Percentiles rank a stretch among this genome's conserved stretches.
phyloP scores from a whole-genome alignment of 2,797 vertebrate species.

The Trichosurus vulpecula region DNA sequence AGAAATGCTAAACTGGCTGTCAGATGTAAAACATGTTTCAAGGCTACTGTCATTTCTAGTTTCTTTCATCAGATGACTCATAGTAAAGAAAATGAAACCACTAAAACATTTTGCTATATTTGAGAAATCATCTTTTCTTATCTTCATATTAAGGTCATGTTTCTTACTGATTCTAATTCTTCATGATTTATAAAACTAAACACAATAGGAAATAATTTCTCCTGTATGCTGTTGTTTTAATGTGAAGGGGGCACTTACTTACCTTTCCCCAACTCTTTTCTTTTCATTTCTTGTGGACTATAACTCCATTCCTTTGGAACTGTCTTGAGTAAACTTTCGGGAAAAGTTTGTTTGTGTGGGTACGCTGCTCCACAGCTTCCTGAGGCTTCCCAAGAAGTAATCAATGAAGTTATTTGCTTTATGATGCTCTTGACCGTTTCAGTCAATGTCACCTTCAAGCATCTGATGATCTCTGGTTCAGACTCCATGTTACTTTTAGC shows the following conservation, averaged over 20 bases:
- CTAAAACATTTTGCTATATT: background rate
- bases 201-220: slow-evolving; percentile 21
- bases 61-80: slow-evolving; percentile 8
- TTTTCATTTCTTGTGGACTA: slow-evolving; percentile 81
- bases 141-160: slow-evolving; percentile 25
- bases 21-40: slow-evolving; percentile 32
- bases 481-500: slow-evolving; percentile 71
- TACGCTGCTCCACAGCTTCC: slow-evolving; percentile 83
- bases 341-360: slow-evolving; percentile 83
- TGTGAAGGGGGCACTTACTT: slow-evolving; percentile 66
- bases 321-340: slow-evolving; percentile 88
- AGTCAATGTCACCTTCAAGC: slow-evolving; percentile 86
- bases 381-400: slow-evolving; percentile 84
- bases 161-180: background rate
- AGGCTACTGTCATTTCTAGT: slow-evolving; percentile 3
- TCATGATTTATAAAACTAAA: slow-evolving; percentile 29
- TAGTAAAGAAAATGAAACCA: slow-evolving; percentile 1
- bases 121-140: background rate
- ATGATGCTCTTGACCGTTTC: slow-evolving; percentile 87
- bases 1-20: slow-evolving; percentile 26
- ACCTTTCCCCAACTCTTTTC: slow-evolving; percentile 88
- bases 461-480: slow-evolving; percentile 86
- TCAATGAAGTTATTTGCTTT: slow-evolving; percentile 88
- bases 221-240: background rate
- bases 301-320: slow-evolving; percentile 95